These are phyloP conservation scores for Tortricodes alternella DNA, from an alignment of 2,888 invertebrate species.

Conservation along the genomic window DNA sequence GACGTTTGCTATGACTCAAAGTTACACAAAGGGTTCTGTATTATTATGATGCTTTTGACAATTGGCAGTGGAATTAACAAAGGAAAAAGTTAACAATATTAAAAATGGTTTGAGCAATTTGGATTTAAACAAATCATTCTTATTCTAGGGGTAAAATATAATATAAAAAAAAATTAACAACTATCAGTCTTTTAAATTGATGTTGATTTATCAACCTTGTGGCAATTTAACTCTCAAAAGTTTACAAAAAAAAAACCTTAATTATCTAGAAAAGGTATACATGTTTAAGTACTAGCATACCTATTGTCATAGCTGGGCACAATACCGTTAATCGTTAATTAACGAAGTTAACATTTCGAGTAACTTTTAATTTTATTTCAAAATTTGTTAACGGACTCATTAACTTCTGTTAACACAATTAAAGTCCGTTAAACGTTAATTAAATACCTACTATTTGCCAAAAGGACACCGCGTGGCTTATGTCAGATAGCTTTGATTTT, in stretches of 20 bases:
- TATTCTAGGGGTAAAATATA: slow-evolving; percentile 81
- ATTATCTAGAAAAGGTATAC: slow-evolving; percentile 38
- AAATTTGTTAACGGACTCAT: no score
- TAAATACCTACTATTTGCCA: no score
- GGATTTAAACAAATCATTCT: slow-evolving; percentile 75
- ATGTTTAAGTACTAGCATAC: slow-evolving; percentile 52
- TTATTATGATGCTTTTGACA: slow-evolving; percentile 37
- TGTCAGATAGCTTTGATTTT: no score
- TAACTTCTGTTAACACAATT: no score
- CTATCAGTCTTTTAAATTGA: slow-evolving; percentile 84
- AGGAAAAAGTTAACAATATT: slow-evolving; percentile 56
- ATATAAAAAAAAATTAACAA: slow-evolving; percentile 79
- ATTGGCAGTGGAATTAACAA: slow-evolving; percentile 60
- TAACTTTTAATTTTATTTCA: no score
- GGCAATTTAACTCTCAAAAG: slow-evolving; percentile 79
- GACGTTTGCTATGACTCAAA: no score
- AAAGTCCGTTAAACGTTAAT: no score
- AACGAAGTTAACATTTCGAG: no score
- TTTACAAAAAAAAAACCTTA: slow-evolving; percentile 68
- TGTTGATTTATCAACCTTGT: slow-evolving; percentile 79
- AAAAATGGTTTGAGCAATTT: slow-evolving; percentile 76
- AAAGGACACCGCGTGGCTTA: no score
- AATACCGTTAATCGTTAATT: no score
- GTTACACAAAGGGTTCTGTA: no score
- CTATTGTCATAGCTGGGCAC: no score